phyloP scores from a whole-genome alignment of 1,140 invertebrate genomes.

The Sarcophaga bullata region DNA sequence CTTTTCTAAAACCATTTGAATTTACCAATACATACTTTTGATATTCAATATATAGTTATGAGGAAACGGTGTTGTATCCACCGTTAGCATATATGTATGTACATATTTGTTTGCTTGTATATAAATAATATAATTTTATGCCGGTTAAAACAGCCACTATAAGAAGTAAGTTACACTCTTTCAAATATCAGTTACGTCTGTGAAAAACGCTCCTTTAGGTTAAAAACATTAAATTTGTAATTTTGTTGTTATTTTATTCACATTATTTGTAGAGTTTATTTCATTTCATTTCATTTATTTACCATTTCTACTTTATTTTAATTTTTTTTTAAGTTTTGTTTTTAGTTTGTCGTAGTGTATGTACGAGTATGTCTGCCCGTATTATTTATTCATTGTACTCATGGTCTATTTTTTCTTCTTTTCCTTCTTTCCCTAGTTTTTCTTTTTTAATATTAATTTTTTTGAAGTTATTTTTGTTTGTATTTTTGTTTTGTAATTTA shows the following conservation, averaged over 20 bases:
- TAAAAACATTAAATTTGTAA: conserved; percentile 25
- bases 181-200: neutral
- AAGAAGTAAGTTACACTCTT: neutral
- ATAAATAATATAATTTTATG: conserved; percentile 29
- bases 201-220: neutral
- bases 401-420: neutral
- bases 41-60: too few species aligned
- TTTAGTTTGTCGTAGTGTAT: neutral
- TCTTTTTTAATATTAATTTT: neutral
- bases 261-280: conserved; percentile 3
- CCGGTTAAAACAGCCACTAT: conserved; percentile 7
- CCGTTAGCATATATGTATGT: too few species aligned
- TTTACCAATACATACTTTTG: too few species aligned
- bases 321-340: neutral
- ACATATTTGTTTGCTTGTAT: neutral
- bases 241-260: neutral
- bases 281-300: neutral
- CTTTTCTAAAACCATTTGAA: too few species aligned
- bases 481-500: conserved; percentile 48
- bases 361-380: neutral
- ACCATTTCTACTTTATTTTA: too few species aligned
- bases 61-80: too few species aligned
- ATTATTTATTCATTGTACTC: conserved; percentile 9
- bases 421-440: neutral
- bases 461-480: conserved; percentile 20